These are phyloP conservation scores for Melanargia galathea DNA, from an alignment of 2,888 invertebrate species.

Conservation along the genomic window DNA sequence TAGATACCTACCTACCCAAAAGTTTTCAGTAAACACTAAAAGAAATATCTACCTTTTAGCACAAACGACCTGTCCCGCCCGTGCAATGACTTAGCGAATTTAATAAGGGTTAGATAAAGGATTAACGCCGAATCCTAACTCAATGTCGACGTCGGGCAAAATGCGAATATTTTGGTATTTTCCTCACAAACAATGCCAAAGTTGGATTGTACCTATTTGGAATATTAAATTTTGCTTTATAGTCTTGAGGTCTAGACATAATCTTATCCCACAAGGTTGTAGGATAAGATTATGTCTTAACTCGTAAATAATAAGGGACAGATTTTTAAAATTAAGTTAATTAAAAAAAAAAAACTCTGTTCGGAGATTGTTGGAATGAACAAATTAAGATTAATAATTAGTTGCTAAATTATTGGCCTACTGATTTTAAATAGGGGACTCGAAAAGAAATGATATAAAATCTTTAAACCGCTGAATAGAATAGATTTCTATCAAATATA, in stretches of 20 bases:
- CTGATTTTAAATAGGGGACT: too few relatives aligned
- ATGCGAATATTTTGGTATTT: constrained; percentile 45
- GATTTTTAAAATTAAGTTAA: too few relatives aligned
- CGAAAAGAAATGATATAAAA: too few relatives aligned
- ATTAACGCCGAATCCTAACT: constrained; percentile 21
- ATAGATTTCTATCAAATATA: too few relatives aligned
- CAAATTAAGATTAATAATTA: too few relatives aligned
- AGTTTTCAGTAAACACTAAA: neutral
- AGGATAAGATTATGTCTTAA: too few relatives aligned
- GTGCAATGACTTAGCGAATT: constrained; percentile 17
- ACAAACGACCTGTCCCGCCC: too few relatives aligned
- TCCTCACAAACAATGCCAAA: constrained; percentile 20
- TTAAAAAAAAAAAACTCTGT: too few relatives aligned
- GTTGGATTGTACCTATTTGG: neutral
- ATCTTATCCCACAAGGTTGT: too few relatives aligned
- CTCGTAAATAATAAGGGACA: constrained; percentile 4
- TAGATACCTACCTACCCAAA: neutral
- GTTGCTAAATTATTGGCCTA: too few relatives aligned
- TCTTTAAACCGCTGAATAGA: too few relatives aligned
- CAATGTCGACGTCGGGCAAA: neutral
- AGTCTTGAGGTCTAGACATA: neutral
- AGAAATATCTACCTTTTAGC: neutral
- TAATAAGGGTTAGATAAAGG: constrained; percentile 25
- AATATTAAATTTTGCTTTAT: constrained; percentile 7
- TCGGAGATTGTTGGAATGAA: too few relatives aligned